These are phyloP conservation scores for Cenopis cana DNA, from an alignment of 2,888 invertebrate species.

Conservation along the genomic window DNA sequence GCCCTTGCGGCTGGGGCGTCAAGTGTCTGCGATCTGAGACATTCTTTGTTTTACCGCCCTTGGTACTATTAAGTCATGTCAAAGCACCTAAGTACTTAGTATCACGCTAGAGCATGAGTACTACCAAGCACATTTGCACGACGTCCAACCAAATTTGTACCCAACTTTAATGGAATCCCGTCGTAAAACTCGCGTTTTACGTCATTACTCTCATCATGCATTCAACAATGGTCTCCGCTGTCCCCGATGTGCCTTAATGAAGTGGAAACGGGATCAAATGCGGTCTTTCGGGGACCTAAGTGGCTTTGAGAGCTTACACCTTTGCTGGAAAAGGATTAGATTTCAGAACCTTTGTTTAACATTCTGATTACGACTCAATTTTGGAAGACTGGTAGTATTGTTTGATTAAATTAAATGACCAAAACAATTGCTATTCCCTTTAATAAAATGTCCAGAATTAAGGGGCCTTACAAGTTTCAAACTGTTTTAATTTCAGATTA, in stretches of 20 bases:
- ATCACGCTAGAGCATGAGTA: not conserved
- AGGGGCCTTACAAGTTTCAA: too few relatives aligned
- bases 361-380: too few relatives aligned
- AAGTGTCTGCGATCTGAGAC: too few relatives aligned
- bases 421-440: too few relatives aligned
- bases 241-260: conserved; percentile 37
- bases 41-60: too few relatives aligned
- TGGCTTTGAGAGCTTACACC: conserved; percentile 24
- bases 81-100: not conserved
- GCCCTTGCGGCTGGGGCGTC: too few relatives aligned
- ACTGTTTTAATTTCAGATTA: too few relatives aligned
- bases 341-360: not conserved
- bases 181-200: conserved; percentile 46
- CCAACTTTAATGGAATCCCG: conserved; percentile 50
- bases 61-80: too few relatives aligned
- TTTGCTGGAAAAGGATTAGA: conserved; percentile 11
- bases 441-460: too few relatives aligned
- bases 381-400: too few relatives aligned
- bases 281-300: conserved; percentile 24
- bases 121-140: conserved; percentile 47
- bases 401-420: too few relatives aligned
- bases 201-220: conserved; percentile 42
- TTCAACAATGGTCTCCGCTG: conserved; percentile 29
- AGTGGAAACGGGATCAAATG: conserved; percentile 42
- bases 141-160: conserved; percentile 56